Evolutionary conservation across 2,797 vertebrate genomes (phyloP).

Genomic region (Pangasius larnaudii): DNA sequence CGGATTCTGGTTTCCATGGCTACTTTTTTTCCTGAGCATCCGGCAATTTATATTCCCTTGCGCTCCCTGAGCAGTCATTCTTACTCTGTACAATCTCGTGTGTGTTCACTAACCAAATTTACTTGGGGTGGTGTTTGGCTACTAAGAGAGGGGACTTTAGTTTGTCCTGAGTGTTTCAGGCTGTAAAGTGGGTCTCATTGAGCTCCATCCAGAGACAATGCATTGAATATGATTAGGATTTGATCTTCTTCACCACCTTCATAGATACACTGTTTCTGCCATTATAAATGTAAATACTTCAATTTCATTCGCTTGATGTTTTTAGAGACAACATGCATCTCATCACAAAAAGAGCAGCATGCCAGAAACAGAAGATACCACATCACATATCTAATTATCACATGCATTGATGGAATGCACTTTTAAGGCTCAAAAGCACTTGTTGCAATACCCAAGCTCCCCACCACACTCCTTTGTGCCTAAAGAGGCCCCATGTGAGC

Average conservation of each 20-base stretch:
- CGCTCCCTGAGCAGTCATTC: conserved; percentile 27
- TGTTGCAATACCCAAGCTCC: conserved; percentile 24
- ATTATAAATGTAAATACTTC: not conserved
- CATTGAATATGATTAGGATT: conserved; percentile 11
- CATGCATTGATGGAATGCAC: conserved; percentile 3
- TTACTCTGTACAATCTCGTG: conserved; percentile 40
- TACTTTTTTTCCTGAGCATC: conserved; percentile 52
- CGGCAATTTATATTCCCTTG: conserved; percentile 57
- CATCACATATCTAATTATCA: not conserved
- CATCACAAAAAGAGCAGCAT: not conserved
- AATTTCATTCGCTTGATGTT: not conserved
- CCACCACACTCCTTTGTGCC: conserved; percentile 10
- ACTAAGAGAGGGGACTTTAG: not conserved
- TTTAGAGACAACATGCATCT: not conserved
- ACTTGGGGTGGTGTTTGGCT: conserved; percentile 8
- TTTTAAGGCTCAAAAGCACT: conserved; percentile 23
- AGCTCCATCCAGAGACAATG: not conserved
- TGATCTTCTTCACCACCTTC: not conserved
- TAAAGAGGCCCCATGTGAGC: conserved; percentile 37
- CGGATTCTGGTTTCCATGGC: conserved; percentile 59
- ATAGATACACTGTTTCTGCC: not conserved
- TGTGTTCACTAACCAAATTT: conserved; percentile 42
- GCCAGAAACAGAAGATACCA: not conserved
- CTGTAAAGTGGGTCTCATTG: not conserved
- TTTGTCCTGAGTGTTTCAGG: conserved; percentile 1